Base-by-base conservation (phyloP, 2,797 vertebrate species). In the Leontocebus nigricollis region DNA sequence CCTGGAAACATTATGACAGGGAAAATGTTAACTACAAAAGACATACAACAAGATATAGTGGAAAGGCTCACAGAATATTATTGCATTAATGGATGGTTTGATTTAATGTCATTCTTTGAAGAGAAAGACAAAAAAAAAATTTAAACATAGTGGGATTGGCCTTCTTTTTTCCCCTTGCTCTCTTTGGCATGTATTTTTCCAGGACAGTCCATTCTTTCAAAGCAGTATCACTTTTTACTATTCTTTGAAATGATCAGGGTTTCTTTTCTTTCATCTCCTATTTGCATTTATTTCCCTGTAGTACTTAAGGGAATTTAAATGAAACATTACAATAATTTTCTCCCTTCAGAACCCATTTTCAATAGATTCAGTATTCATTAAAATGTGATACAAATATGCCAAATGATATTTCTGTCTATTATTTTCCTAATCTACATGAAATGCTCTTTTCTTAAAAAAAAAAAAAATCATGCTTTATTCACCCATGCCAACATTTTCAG, bases 401-500 rank as follows among this genome's bases (percentile, higher is more conserved):
- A 57, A 95, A 70, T 7, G 82, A 27, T 13, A 50, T 6, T 84
- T 97, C 26, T 95, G 15, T 9, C 26, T 67, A 4, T 83, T 39
- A n/a, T n/a, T 6, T 72, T 3, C 86, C 93, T 50, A n/a, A 97
- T 94, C 93, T 98, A 52, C 46, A 39, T 44, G 93, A 41, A 77
- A 84, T 76, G 88, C 26, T 55, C 77, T 17, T 98, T 95, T 83
- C 88, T 87, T 52, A 97, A 96, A 73, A 30, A 84, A 97, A 95
- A n/a, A n/a, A 70, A 30, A 90, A 93, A 95, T 67, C 44, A 93
- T 24, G 77, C 9, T 0, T 0, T 61, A 52, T 95, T 98, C 79
- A 98, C 75, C 80, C 97, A 57, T 97, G 93, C 76, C 91, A 90
- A 72, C 7, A 26, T 98, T 97, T 98, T 73, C n/a, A 82, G 10